Conservation (phyloP, 1,140 invertebrate species). For the Lysiphlebus fabarum region DNA sequence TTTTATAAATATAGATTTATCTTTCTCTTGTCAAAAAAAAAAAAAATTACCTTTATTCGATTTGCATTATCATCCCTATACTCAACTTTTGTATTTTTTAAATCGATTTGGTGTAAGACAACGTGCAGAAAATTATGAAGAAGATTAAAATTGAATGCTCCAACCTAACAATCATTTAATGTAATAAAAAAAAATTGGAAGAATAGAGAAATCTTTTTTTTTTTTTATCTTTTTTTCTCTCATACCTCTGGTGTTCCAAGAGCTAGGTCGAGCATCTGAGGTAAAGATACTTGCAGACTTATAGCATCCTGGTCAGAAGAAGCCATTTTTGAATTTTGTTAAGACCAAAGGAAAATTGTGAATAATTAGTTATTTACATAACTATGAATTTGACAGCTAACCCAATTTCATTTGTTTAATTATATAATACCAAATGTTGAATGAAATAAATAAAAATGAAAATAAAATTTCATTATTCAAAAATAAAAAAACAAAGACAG, state of each 20-base stretch:
- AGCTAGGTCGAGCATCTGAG: constrained; percentile 43
- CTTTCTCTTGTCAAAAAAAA: too few species aligned
- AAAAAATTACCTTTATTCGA: constrained; percentile 36
- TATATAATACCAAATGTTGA: too few species aligned
- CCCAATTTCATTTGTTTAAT: too few species aligned
- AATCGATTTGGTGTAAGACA: constrained; percentile 63
- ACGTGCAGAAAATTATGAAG: constrained; percentile 72
- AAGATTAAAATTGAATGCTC: constrained; percentile 75
- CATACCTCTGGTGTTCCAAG: constrained; percentile 42
- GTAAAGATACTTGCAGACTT: constrained; percentile 37
- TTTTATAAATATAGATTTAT: too few species aligned
- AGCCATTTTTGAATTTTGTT: constrained; percentile 4
- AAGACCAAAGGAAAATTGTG: too few species aligned
- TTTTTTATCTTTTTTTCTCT: constrained; percentile 1
- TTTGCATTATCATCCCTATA: constrained; percentile 56
- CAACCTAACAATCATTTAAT: constrained; percentile 52
- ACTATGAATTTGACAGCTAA: too few species aligned
- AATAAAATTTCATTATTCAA: too few species aligned
- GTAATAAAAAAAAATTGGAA: too few species aligned
- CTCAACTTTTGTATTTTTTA: constrained; percentile 59
- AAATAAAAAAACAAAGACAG: too few species aligned
- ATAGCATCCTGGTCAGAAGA: constrained; percentile 18
- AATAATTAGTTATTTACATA: too few species aligned
- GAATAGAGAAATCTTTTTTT: not conserved
- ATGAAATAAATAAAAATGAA: too few species aligned